Evolutionary conservation across 2,888 invertebrate genomes (phyloP), one percentile per base, ranked within the genome.

Genomic region (Drosophila paranaensis): DNA sequence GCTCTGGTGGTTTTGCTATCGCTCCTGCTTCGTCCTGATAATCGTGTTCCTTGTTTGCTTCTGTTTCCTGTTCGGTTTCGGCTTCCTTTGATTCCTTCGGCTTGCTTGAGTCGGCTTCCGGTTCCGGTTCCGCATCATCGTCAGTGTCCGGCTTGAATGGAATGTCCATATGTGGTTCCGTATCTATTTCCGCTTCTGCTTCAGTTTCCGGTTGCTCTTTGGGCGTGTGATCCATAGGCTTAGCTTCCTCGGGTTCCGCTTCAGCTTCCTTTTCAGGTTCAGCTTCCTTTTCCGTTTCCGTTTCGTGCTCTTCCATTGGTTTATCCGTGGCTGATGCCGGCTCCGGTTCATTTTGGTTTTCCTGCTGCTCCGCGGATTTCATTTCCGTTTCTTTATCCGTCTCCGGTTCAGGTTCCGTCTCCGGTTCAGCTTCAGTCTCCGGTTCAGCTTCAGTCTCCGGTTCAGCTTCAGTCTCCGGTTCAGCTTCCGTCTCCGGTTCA

Each of bases 11-110:
- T 20, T 50, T 20, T 6, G 6, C 11, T 30, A 30, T 13, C 1
- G 54, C 61, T 14, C 40, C 57, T 58, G 78, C 81, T 60, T 81
- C 81, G 4, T 81, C 54, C 30, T 71, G 79, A 40, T 82, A 74
- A 13, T 80, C 79, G 6, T 43, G 33, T 10, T n/a, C 55, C 40
- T 39, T 51, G 30, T 27, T 43, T 20, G 43, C 14, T 33, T 56
- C 20, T 10, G 33, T 13, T 43, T 43, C 56, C 10, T 35, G 3
- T n/a, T 54, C 61, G 0, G 14, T 10, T 42, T 42, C 55, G 3
- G 42, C 13, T 20, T 43, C 56, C 43, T 33, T 43, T 9, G 54
- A 20, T 9, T 57, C 50, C 20, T 55, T 40, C n/a, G 66, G 6
- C 6, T 27, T 9, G 20, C 5, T 37, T 13, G 14, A n/a, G 16